phyloP scores from a whole-genome alignment of 1,140 invertebrate species.

The Piezodorus guildinii region DNA sequence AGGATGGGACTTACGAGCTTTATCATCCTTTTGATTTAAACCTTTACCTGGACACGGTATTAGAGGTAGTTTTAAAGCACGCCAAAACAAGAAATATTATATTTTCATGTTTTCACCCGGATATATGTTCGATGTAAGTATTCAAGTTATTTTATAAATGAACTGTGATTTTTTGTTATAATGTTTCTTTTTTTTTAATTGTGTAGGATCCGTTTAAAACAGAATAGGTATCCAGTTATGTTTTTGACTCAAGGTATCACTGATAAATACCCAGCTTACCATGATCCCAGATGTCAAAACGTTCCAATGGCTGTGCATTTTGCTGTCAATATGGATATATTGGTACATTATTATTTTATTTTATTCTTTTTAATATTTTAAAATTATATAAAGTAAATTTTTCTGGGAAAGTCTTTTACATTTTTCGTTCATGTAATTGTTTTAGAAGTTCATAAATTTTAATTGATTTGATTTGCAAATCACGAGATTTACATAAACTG shows the following conservation, averaged over 20 bases:
- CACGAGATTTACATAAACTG: too few relatives aligned
- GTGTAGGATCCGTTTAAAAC: slow-evolving; percentile 67
- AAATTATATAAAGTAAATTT: too few relatives aligned
- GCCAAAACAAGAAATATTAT: slow-evolving; percentile 68
- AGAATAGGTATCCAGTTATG: slow-evolving; percentile 90
- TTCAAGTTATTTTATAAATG: neutral
- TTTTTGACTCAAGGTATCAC: slow-evolving; percentile 83
- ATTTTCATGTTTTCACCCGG: slow-evolving; percentile 90
- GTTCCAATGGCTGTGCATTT: slow-evolving; percentile 72
- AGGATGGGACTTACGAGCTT: slow-evolving; percentile 76
- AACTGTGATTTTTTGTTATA: neutral
- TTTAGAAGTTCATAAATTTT: too few relatives aligned
- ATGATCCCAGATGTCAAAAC: slow-evolving; percentile 66
- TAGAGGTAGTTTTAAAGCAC: slow-evolving; percentile 63
- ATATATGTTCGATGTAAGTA: slow-evolving; percentile 76
- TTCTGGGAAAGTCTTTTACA: too few relatives aligned
- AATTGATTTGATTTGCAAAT: too few relatives aligned
- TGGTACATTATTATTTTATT: slow-evolving; percentile 36
- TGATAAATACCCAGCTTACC: slow-evolving; percentile 65
- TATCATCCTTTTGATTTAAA: slow-evolving; percentile 85
- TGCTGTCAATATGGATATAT: slow-evolving; percentile 61
- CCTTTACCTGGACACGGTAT: slow-evolving; percentile 74
- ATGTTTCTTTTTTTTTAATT: slow-evolving; percentile 8
- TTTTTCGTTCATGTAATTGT: too few relatives aligned
- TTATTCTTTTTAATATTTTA: too few relatives aligned